A percentile compares a stretch with the other conserved stretches of the same genome.
These are phyloP conservation scores for Tenthredo livida DNA, from an alignment of 2,888 invertebrate species.

Conservation along the genomic window DNA sequence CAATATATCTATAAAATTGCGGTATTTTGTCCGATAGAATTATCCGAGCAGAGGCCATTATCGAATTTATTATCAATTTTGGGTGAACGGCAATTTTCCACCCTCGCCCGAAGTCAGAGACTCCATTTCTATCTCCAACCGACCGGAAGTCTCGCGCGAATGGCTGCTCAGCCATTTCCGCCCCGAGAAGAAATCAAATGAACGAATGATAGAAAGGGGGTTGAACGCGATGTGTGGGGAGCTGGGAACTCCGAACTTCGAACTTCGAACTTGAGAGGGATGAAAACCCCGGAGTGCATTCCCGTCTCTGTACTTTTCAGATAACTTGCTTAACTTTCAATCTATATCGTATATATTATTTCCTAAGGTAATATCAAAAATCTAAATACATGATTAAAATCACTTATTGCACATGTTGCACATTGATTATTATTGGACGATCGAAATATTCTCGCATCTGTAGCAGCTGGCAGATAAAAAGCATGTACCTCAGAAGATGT, in stretches of 20 bases:
- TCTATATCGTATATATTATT: not conserved
- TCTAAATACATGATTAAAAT: not conserved
- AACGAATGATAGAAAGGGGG: slow-evolving; percentile 67
- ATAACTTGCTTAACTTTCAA: slow-evolving; percentile 6
- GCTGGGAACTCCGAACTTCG: slow-evolving; percentile 10
- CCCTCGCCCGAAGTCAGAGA: slow-evolving; percentile 61
- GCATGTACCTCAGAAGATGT: too few relatives aligned
- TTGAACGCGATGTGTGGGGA: slow-evolving; percentile 28
- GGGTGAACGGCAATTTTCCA: slow-evolving; percentile 74
- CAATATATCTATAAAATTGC: slow-evolving; percentile 70
- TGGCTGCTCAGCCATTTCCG: slow-evolving; percentile 78
- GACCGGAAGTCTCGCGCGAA: slow-evolving; percentile 76
- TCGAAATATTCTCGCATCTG: not conserved
- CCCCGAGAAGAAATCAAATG: slow-evolving; percentile 65
- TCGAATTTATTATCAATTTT: slow-evolving; percentile 78
- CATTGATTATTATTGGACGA: not conserved
- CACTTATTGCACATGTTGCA: not conserved
- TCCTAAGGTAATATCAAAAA: not conserved
- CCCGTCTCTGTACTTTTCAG: not conserved
- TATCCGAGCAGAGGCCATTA: slow-evolving; percentile 67
- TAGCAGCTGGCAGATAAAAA: not conserved
- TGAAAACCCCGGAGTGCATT: slow-evolving; percentile 40
- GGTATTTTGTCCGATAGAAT: slow-evolving; percentile 73
- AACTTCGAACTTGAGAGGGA: slow-evolving; percentile 42
- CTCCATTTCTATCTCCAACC: slow-evolving; percentile 76